Evolutionary conservation across 2,113 vertebrate genomes (phyloP), one percentile per base, ranked within the genome.

Genomic region (Argyrosomus japonicus): DNA sequence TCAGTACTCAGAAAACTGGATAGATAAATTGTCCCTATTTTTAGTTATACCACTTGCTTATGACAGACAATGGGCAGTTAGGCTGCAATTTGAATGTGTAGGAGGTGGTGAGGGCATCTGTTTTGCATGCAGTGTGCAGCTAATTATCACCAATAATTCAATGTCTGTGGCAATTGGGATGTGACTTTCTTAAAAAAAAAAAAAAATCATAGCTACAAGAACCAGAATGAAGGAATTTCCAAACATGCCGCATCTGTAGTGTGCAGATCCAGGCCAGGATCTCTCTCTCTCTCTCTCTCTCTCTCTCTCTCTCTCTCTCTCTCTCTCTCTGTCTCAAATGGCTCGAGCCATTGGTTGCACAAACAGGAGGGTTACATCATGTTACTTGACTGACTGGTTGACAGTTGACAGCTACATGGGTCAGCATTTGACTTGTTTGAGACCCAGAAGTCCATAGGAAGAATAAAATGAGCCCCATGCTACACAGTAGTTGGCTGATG

Each of bases 1-100:
- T 53, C 72, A 60, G 53, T 43, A 6, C 6, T n/a, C 6, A 27
- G 32, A 61, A 27, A 45, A 43, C 15, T 40, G n/a, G 10, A 64
- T 6, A 65, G 40, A 75, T 60, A 48, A 10, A 8, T 17, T 72
- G 48, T 47, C 21, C 17, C 36, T 83, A 6, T 53, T 65, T 48
- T 65, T 14, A 69, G 63, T 73, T 11, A 29, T 15, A 58, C 25
- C 68, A 54, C 61, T 56, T 75, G 32, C 43, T 75, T n/a, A 15
- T 61, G 19, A 80, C 68, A 40, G 47, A 61, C 72, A 70, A 74
- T 36, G 50, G 47, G 11, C 75, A 60, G 75, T 70, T 36, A 43
- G 43, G 56, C 68, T 57, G 36, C 11, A 58, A 77, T 82, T 77
- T 53, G 48, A 79, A 79, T 77, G 68, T 67, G 81, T 58, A 73